A percentile compares a stretch with the other conserved stretches of the same genome.
Evolutionary conservation across 2,113 vertebrate species (phyloP).

Genomic region (Sturnira hondurensis): DNA sequence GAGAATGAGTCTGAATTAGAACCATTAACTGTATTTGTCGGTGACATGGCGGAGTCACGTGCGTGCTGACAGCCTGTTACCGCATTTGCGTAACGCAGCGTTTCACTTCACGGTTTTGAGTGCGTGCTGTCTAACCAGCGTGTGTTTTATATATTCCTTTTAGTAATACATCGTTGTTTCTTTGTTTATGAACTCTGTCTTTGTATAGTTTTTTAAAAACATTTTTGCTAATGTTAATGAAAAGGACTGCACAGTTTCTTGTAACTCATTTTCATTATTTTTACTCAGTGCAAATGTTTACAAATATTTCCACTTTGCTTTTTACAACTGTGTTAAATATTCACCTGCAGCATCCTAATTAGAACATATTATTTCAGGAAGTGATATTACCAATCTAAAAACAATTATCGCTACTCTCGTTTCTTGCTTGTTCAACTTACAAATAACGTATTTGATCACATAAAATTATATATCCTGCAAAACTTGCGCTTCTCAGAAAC

Average conservation of each 20-base stretch:
- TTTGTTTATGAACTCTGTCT: conserved; percentile 5
- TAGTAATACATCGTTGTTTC: background rate
- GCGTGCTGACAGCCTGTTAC: background rate
- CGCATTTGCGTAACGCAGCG: background rate
- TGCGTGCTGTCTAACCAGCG: background rate
- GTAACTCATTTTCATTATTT: background rate
- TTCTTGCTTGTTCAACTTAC: background rate
- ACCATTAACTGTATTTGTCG: background rate
- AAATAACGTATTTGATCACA: background rate
- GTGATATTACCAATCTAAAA: conserved; percentile 45
- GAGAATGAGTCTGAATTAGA: background rate
- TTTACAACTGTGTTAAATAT: conserved; percentile 27
- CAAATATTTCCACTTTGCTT: conserved; percentile 53
- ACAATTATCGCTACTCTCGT: conserved; percentile 41
- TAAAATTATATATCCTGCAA: conserved; percentile 27
- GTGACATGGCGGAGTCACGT: background rate
- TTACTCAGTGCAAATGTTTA: conserved; percentile 40
- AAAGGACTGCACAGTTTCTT: background rate
- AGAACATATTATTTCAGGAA: conserved; percentile 36
- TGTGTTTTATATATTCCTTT: background rate
- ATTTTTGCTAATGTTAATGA: background rate
- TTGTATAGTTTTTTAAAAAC: background rate
- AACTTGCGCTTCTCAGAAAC: background rate
- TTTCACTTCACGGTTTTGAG: background rate
- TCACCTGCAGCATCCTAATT: conserved; percentile 54